Conservation (phyloP, 2,797 vertebrate species). For the Enoplosus armatus region DNA sequence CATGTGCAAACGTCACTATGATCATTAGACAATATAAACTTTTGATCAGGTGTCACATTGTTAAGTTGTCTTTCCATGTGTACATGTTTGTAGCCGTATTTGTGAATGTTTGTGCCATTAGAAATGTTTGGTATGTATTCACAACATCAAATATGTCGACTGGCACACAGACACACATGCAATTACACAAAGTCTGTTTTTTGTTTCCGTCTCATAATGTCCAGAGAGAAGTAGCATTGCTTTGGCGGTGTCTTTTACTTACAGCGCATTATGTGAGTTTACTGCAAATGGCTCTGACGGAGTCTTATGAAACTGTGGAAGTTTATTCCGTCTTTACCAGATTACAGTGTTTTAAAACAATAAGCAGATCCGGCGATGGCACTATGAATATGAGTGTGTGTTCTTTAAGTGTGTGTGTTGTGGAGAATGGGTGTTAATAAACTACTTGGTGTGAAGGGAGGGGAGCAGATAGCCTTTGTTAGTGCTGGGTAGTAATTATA, state of each 20-base stretch:
- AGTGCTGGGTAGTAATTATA: conserved; percentile 56
- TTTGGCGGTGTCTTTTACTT: conserved; percentile 51
- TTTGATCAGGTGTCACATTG: not conserved
- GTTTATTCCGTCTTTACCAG: conserved; percentile 20
- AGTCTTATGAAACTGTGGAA: conserved; percentile 27
- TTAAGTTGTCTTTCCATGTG: not conserved
- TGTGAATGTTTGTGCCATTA: not conserved
- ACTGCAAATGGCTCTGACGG: conserved; percentile 21
- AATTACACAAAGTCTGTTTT: not conserved
- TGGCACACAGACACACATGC: not conserved
- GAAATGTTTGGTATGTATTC: not conserved
- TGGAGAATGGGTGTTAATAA: conserved; percentile 24
- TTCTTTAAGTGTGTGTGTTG: conserved; percentile 26
- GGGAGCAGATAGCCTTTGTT: conserved; percentile 36
- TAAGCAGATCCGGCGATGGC: conserved; percentile 18
- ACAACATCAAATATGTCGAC: not conserved
- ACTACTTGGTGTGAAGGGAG: conserved; percentile 19
- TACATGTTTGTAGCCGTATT: not conserved
- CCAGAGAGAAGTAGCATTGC: conserved; percentile 1
- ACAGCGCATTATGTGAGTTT: conserved; percentile 21
- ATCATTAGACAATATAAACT: not conserved
- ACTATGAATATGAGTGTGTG: conserved; percentile 16
- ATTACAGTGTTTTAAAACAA: conserved; percentile 55
- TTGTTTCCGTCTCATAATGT: conserved; percentile 11
- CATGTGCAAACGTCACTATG: not conserved